Conservation (phyloP, 2,113 vertebrate genomes). For the Alligator sinensis region DNA sequence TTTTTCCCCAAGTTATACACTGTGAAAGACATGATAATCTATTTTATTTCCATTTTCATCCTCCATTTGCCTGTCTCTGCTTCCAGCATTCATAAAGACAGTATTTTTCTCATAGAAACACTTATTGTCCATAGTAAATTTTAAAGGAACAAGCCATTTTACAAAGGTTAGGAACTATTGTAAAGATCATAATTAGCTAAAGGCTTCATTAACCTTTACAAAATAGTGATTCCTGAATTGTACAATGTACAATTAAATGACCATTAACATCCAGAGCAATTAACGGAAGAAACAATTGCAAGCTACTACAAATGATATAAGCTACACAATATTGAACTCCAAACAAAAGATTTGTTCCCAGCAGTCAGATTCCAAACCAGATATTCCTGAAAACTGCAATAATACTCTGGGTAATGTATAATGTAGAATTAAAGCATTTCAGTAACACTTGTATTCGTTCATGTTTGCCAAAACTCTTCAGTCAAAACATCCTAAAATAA, state of each 20-base stretch:
- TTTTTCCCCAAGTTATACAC: neutral
- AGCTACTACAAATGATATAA: neutral
- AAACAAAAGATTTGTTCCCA: neutral
- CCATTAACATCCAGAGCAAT: constrained; percentile 51
- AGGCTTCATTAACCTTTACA: constrained; percentile 66
- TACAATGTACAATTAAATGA: constrained; percentile 37
- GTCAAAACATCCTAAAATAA: neutral
- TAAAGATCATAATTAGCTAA: constrained; percentile 51
- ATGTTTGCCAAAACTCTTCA: neutral
- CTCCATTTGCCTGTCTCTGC: neutral
- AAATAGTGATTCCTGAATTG: constrained; percentile 32
- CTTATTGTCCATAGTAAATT: constrained; percentile 14
- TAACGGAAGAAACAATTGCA: constrained; percentile 22
- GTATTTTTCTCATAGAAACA: neutral
- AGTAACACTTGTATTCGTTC: neutral
- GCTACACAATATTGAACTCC: neutral
- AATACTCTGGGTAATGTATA: neutral
- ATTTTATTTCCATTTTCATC: neutral
- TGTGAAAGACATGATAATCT: neutral
- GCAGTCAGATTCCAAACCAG: neutral
- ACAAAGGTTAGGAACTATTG: constrained; percentile 54
- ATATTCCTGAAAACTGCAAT: neutral
- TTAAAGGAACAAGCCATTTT: constrained; percentile 22
- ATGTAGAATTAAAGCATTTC: neutral
- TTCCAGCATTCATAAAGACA: neutral